Percentiles rank a stretch among this genome's conserved stretches.
phyloP scores from a whole-genome alignment of 2,888 invertebrate genomes.

The Diarsia mendica region DNA sequence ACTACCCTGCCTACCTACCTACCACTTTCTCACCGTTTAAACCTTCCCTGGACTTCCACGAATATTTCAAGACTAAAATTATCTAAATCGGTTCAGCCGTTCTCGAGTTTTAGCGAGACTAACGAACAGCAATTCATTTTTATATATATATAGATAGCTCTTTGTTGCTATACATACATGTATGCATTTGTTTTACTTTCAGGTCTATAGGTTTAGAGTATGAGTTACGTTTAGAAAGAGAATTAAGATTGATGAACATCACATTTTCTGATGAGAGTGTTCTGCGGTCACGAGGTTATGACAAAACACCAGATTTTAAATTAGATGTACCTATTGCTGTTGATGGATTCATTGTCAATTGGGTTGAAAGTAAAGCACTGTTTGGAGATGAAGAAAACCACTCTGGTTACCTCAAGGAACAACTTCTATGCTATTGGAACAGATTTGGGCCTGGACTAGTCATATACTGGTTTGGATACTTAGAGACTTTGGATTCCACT shows the following conservation, averaged over 20 bases:
- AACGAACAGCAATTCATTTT: too few species aligned
- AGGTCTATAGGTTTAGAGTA: conserved; percentile 96
- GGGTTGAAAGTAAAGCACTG: conserved; percentile 99
- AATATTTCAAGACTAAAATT: too few species aligned
- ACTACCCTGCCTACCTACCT: too few species aligned
- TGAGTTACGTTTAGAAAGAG: conserved; percentile 93
- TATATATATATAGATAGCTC: too few species aligned
- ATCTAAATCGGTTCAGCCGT: too few species aligned
- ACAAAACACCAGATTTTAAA: conserved; percentile 98
- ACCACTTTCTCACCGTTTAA: too few species aligned
- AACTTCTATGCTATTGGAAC: conserved; percentile 97
- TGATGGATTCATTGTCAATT: conserved; percentile 96
- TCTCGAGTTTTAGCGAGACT: too few species aligned
- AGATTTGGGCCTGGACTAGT: conserved; percentile 98
- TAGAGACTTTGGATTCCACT: conserved; percentile 92
- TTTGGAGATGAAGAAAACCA: conserved; percentile 97
- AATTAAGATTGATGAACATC: conserved; percentile 87
- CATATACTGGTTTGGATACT: conserved; percentile 98
- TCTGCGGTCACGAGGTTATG: conserved; percentile 95
- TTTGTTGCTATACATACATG: background rate
- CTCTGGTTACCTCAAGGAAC: conserved; percentile 94
- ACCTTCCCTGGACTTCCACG: too few species aligned
- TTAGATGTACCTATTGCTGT: conserved; percentile 96
- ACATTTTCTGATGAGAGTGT: conserved; percentile 93
- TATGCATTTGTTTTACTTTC: conserved; percentile 65